A percentile compares a stretch with the other conserved stretches of the same genome.
Conservation (phyloP, 1,140 invertebrate genomes). For the Microplitis mediator region DNA sequence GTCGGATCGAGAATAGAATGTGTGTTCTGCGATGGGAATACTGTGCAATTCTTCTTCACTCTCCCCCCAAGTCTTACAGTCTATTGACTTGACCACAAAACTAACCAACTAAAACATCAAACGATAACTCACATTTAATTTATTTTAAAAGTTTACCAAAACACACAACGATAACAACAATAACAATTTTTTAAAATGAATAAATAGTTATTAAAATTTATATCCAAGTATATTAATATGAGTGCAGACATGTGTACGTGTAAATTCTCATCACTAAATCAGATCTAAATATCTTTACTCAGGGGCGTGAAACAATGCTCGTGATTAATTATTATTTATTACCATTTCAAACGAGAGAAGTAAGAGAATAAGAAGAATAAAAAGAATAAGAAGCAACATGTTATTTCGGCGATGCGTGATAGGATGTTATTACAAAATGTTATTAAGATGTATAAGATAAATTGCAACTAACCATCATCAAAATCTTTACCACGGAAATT, state of each 20-base stretch:
- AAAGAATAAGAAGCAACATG: conserved; percentile 25
- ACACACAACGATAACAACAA: too few relatives aligned
- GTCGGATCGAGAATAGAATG: conserved; percentile 27
- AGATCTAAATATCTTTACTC: conserved; percentile 7
- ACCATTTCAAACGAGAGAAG: conserved; percentile 20
- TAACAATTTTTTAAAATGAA: too few relatives aligned
- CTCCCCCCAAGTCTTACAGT: too few relatives aligned
- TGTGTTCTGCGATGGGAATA: background rate
- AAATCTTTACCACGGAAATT: background rate
- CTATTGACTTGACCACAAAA: too few relatives aligned
- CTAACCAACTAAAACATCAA: too few relatives aligned
- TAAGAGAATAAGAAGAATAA: conserved; percentile 4
- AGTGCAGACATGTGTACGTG: too few relatives aligned
- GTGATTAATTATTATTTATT: conserved; percentile 35
- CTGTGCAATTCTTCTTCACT: too few relatives aligned
- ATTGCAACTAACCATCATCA: conserved; percentile 21
- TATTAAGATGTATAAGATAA: conserved; percentile 42
- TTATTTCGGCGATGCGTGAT: conserved; percentile 42
- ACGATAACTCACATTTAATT: too few relatives aligned
- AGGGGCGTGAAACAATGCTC: conserved; percentile 35
- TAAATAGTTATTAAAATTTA: too few relatives aligned
- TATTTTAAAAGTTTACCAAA: too few relatives aligned
- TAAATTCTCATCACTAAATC: conserved; percentile 28
- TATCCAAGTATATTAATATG: too few relatives aligned
- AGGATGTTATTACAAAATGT: conserved; percentile 39